Evolutionary conservation across 2,888 invertebrate species (phyloP).

Genomic region (Sinodicranocentrus sp.): DNA sequence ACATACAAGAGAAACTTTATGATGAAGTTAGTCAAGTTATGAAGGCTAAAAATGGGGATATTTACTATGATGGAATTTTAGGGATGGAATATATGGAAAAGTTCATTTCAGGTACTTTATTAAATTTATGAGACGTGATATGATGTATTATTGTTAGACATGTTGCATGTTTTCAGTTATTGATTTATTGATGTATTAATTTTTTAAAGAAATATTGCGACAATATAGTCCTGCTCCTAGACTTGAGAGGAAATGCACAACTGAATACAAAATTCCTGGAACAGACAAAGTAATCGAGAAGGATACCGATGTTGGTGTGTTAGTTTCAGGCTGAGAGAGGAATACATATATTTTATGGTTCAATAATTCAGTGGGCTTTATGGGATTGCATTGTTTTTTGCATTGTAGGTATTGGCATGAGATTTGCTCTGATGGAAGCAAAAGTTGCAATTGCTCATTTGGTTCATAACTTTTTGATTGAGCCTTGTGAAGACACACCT

Average conservation of each 20-base stretch:
- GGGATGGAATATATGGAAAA: conserved; percentile 72
- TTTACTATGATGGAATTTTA: conserved; percentile 65
- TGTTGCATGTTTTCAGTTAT: too few species aligned
- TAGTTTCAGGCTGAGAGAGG: conserved; percentile 44
- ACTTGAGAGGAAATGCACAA: conserved; percentile 57
- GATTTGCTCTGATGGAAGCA: conserved; percentile 70
- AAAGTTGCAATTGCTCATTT: conserved; percentile 67
- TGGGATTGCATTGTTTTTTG: too few species aligned
- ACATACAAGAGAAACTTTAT: conserved; percentile 64
- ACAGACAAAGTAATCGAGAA: conserved; percentile 49
- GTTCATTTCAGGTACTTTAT: conserved; percentile 65
- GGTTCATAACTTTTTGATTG: conserved; percentile 63
- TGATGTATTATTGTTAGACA: too few species aligned
- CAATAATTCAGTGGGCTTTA: too few species aligned
- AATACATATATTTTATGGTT: too few species aligned
- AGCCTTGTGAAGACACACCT: conserved; percentile 63
- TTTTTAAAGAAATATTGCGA: conserved; percentile 68
- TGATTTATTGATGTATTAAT: too few species aligned
- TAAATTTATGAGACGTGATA: background rate
- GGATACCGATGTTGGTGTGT: conserved; percentile 42
- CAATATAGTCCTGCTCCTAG: conserved; percentile 56
- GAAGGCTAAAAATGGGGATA: conserved; percentile 28
- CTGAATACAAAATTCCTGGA: conserved; percentile 60
- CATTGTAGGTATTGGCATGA: conserved; percentile 64
- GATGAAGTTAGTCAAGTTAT: conserved; percentile 40